Evolutionary conservation across 2,888 invertebrate species (phyloP).

Genomic region (Uloborus plumipes): DNA sequence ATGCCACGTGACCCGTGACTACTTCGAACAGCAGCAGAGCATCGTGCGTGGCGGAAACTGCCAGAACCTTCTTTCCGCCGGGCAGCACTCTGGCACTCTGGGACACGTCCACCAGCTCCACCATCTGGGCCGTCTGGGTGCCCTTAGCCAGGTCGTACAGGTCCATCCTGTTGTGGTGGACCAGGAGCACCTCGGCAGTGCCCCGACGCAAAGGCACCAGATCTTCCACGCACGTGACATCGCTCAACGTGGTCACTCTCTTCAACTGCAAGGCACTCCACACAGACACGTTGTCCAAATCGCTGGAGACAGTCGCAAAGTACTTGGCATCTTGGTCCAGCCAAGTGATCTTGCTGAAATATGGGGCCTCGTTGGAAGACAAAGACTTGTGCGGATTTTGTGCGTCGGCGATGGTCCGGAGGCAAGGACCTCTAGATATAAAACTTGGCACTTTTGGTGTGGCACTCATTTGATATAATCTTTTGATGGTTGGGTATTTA

Average conservation of each 20-base stretch:
- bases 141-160: constrained; percentile 86
- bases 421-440: constrained; percentile 74
- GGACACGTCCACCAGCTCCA: constrained; percentile 89
- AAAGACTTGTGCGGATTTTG: constrained; percentile 22
- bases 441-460: constrained; percentile 76
- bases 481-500: constrained; percentile 56
- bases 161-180: constrained; percentile 84
- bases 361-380: constrained; percentile 21
- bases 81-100: constrained; percentile 91
- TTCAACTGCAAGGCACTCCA: constrained; percentile 32
- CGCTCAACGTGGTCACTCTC: constrained; percentile 1
- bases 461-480: constrained; percentile 34
- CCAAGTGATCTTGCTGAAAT: constrained; percentile 23
- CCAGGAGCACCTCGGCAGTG: constrained; percentile 78
- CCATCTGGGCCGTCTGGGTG: constrained; percentile 78
- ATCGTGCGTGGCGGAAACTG: constrained; percentile 87
- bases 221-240: constrained; percentile 72
- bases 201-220: constrained; percentile 80
- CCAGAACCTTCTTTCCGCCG: constrained; percentile 83
- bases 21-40: constrained; percentile 89
- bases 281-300: constrained; percentile 19
- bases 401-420: constrained; percentile 54
- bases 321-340: constrained; percentile 14
- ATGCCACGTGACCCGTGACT: constrained; percentile 83
- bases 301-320: constrained; percentile 28